Base-by-base conservation (phyloP, 2,113 vertebrate species). In the Numida meleagris region DNA sequence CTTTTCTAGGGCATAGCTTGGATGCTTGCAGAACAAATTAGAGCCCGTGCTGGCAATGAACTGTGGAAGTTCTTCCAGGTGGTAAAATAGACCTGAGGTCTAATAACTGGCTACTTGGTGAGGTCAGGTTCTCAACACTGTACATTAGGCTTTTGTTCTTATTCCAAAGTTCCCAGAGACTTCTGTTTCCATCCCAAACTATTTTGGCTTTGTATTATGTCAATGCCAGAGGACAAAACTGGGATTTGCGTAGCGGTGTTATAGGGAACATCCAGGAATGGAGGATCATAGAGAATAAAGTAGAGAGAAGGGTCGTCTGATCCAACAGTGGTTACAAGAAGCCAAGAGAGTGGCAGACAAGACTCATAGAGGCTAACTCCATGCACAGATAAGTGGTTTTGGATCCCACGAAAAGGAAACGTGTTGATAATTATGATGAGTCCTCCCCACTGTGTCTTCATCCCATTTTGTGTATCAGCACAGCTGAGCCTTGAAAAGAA, bases 1-100 rank as follows among this genome's bases (percentile, higher is more conserved):
- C 16, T 91, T 84, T 92, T 70, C 72, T 58, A 87, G 38, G 59
- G 19, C 65, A 67, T 88, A 84, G 80, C 83, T 94, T 86, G 85
- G 61, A 65, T 93, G 75, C 72, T 81, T 93, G 33, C 45, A 48
- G 82, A 86, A 82, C 34, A 48, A 83, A 68, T 90, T 86, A 57
- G 48, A 50, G 21, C 27, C 68, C 33, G 25, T 86, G 40, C 59
- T 43, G 58, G 43, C 59, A 27, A 57, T n/a, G 62, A 61, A 72
- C 70, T 91, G 87, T 9, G 21, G 61, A 72, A 61, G 31, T 48
- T 77, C 53, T 68, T 78, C 78, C 51, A 70, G 0, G 0, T 93
- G 80, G 36, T 76, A 81, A 75, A 76, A 92, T 48, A 81, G 65
- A 88, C 23, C 38, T 78, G 42, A 33, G 31, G 51, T 94, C 61